Base-by-base conservation (phyloP, 2,888 invertebrate genomes). In the Cantharis rufa region DNA sequence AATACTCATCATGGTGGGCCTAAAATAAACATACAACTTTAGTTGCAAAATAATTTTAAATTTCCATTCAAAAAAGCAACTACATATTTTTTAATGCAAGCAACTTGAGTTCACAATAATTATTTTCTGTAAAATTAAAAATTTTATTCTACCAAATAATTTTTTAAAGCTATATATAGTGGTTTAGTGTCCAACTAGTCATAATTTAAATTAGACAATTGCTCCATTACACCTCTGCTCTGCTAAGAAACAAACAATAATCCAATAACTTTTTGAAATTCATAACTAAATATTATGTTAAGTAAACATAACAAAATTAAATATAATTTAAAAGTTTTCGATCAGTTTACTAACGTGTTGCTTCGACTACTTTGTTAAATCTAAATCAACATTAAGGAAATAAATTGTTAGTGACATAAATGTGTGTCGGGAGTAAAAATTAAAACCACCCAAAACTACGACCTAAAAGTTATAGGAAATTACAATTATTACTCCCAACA, bases 1-100 rank as follows among this genome's bases (percentile, higher is more conserved):
- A 84, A 90, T 87, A 84, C 96, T 97, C 85, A 95, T 87, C 94
- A 97, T 96, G 78, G 93, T 93, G 70, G 94, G 95, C 85, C 95
- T 97, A 92, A 15, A 90, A 90, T 79, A 48, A 48, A 48, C 48
- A 48, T n/a, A n/a, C n/a, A n/a, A 48, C n/a, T 48, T 48, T 48
- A 48, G 48, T 48, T 48, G 48, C 13, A 48, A 48, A 48, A 48
- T 48, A 48, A 48, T 48, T 48, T n/a, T n/a, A 48, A n/a, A n/a
- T 5, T 32, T 1, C n/a, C 13, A 48, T 48, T 48, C 48, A 48
- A 48, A 48, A 48, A 48, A 48, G 48, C 48, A 7, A 48, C 48
- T 48, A 48, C 48, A n/a, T 48, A n/a, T 48, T n/a, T 48, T 48
- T 48, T 48, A 48, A 48, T 48, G n/a, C n/a, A 48, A 48, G 48